Evolutionary conservation across 2,113 vertebrate genomes (phyloP), one percentile per base, ranked within the genome.

Genomic region (Numenius arquata): DNA sequence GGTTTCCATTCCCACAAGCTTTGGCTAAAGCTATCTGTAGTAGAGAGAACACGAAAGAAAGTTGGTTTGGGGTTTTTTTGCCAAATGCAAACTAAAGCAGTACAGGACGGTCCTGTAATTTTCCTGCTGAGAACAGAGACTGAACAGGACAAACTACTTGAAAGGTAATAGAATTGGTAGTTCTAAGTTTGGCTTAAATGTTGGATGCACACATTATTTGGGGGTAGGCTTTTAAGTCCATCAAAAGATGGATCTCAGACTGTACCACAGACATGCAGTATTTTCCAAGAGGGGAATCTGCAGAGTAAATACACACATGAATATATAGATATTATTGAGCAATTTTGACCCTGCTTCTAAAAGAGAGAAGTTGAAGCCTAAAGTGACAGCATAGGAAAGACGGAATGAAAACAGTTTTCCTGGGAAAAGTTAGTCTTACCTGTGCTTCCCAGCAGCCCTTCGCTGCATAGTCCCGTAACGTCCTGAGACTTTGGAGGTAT

Each of bases 391-490:
- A 65, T 2, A 52, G 29, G n/a, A 67, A 85, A 45, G 29, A 73
- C 30, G 3, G 0, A 77, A 43, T 41, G 59, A 74, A 70, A 61
- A 27, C 19, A 4, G 6, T 50, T 84, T n/a, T 45, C 15, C 40
- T 41, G 68, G 19, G 36, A 47, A 85, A 66, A 76, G 23, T 62
- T 55, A 70, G 8, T 32, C 88, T 97, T 79, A 99, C 99, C 99
- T 99, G 99, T 19, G 99, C 99, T 95, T 99, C 99, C 99, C 99
- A 99, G 98, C 98, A 99, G 89, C 99, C 99, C 97, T 99, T 99
- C 52, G 98, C 97, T 40, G 99, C 99, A 2, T 98, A 99, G 96
- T 99, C 99, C 96, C 99, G 98, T 96, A 99, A 98, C 84, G 98
- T 99, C 92, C 99, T 98, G 75, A 99, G 97, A 96, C 98, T 99